A percentile compares a stretch with the other conserved stretches of the same genome.
Conservation (phyloP, 2,797 vertebrate species). For the Falco columbarius region DNA sequence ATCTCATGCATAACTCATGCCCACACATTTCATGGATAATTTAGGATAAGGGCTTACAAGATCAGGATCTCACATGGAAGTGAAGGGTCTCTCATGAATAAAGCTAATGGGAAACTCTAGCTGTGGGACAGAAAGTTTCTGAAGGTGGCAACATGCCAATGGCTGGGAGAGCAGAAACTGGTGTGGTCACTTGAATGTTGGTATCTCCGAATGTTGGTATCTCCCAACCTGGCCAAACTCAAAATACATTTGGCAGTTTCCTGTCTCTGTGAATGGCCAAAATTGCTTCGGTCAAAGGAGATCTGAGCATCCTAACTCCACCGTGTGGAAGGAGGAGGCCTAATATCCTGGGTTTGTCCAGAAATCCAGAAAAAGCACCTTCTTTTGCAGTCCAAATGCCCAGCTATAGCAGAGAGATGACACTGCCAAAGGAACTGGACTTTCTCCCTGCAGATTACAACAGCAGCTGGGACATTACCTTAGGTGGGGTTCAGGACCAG, state of each 20-base stretch:
- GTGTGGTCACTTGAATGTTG: neutral
- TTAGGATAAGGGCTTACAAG: constrained; percentile 52
- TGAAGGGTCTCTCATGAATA: neutral
- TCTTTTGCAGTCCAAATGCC: neutral
- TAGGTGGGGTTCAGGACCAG: neutral
- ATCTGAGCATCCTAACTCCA: neutral
- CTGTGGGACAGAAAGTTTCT: neutral
- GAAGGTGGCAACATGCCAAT: neutral
- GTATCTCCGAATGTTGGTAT: neutral
- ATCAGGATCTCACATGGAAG: constrained; percentile 51
- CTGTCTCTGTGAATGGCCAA: neutral
- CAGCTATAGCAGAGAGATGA: neutral
- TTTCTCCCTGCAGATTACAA: neutral
- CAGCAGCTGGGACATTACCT: neutral
- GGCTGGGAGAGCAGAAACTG: neutral
- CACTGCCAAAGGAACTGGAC: neutral
- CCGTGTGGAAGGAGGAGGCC: neutral
- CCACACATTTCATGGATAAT: constrained; percentile 64
- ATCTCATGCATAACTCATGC: constrained; percentile 67
- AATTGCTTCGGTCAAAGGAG: neutral
- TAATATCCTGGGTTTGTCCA: neutral
- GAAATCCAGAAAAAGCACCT: neutral
- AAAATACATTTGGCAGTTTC: neutral
- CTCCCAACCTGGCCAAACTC: neutral
- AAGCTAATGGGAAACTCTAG: constrained; percentile 18